Base-by-base conservation (phyloP, 2,888 invertebrate species). In the Dasysyrphus tricinctus region DNA sequence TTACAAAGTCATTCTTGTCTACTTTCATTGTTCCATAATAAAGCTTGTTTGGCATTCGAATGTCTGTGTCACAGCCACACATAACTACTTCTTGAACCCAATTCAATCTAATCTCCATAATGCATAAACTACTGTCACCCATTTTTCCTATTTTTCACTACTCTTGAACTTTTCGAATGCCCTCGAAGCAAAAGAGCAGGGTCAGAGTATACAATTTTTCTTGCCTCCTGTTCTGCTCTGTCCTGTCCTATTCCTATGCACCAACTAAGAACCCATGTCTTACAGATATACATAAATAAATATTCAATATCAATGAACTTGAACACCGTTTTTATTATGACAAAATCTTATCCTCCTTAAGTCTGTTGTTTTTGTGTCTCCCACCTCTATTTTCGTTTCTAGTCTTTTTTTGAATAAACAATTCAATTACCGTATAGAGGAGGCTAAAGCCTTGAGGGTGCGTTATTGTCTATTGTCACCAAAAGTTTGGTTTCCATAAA, bases 241-340 rank as follows among this genome's bases (percentile, higher is more conserved):
- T 44, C 32, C 32, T 7, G 7, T 32, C 7, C 61, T 1, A 24
- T 34, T 9, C 14, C 3, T 6, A 57, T 75, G 34, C 24, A 34
- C 29, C 29, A 47, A n/a, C n/a, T 51, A 44, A 14, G 19, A 49
- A 12, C 51, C 19, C 4, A 63, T 70, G 69, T 9, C n/a, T 6
- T 56, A 47, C 49, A 34, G 24, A 37, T 37, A 61, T 80, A 65
- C 54, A 67, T 47, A 47, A 29, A 65, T 65, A 47, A 65, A 65
- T 49, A 63, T 77, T 77, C 82, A 76, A 76, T 76, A 56, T 63
- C 76, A 63, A 65, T 80, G 80, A 84, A 80, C 84, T 84, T 80
- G 65, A 80, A 79, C 67, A 59, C 16, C 14, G n/a, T 47, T 65
- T 57, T 37, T 16, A 63, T 63, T 79, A 73, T 47, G 39, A 51